phyloP scores from a whole-genome alignment of 1,140 invertebrate species.

The Macrobrachium rosenbergii region DNA sequence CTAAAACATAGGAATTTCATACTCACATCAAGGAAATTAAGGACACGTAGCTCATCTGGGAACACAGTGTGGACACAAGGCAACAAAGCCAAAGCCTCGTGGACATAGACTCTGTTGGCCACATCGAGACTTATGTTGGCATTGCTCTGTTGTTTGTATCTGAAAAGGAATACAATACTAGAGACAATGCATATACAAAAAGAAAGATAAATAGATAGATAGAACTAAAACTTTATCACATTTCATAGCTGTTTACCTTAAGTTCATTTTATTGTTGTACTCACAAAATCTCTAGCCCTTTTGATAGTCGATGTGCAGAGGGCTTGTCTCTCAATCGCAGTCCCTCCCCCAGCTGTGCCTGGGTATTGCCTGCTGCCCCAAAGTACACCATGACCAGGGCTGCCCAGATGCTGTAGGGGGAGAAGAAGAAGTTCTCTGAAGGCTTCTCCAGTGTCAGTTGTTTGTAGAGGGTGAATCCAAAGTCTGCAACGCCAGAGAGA shows the following conservation, averaged over 20 bases:
- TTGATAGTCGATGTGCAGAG: neutral
- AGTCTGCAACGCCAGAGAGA: neutral
- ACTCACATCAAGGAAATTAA: too few relatives aligned
- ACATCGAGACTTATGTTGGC: too few relatives aligned
- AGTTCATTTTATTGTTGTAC: neutral
- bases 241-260: too few relatives aligned
- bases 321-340: neutral
- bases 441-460: neutral
- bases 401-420: constrained; percentile 86
- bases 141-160: neutral
- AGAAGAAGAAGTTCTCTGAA: constrained; percentile 83
- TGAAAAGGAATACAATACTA: neutral
- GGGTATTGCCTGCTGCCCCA: constrained; percentile 78
- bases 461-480: constrained; percentile 5
- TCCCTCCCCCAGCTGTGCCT: neutral
- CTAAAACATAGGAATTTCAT: too few relatives aligned
- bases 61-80: too few relatives aligned
- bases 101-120: too few relatives aligned
- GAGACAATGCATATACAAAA: neutral
- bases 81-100: too few relatives aligned
- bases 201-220: neutral
- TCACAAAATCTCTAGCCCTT: neutral
- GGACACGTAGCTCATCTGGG: too few relatives aligned
- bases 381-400: constrained; percentile 85
- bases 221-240: neutral